A percentile compares a stretch with the other conserved stretches of the same genome.
phyloP scores from a whole-genome alignment of 2,797 vertebrate species.

The Chrysocyon brachyurus region DNA sequence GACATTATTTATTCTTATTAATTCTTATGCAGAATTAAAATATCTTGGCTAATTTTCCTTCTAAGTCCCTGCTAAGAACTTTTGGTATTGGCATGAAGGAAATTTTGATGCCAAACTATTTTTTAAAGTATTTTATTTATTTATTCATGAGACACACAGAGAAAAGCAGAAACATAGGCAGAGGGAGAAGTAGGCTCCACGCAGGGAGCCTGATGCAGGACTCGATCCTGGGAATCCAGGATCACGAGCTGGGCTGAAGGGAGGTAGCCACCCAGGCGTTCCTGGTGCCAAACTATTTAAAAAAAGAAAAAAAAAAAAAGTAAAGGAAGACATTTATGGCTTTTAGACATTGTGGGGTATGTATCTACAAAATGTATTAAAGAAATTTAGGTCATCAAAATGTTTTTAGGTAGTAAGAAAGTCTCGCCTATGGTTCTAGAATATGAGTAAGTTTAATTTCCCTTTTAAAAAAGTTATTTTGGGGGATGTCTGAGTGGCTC shows the following conservation, averaged over 20 bases:
- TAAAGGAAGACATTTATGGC: not conserved
- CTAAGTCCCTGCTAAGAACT: slow-evolving; percentile 34
- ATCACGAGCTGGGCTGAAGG: too few relatives aligned
- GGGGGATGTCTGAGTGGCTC: too few relatives aligned
- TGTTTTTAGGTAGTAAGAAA: not conserved
- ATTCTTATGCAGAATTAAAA: not conserved
- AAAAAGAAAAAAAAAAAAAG: not conserved
- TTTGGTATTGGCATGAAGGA: slow-evolving; percentile 23
- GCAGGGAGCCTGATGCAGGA: too few relatives aligned
- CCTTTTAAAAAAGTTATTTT: not conserved
- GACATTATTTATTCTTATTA: too few relatives aligned
- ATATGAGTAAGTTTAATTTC: slow-evolving; percentile 21
- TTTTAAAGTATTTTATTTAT: too few relatives aligned
- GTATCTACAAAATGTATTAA: not conserved
- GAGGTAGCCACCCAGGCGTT: too few relatives aligned
- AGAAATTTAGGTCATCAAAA: slow-evolving; percentile 21
- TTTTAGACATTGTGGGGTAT: slow-evolving; percentile 18
- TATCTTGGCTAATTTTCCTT: slow-evolving; percentile 29
- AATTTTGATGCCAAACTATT: not conserved
- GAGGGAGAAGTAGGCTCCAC: too few relatives aligned
- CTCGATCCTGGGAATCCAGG: too few relatives aligned
- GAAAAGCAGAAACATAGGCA: too few relatives aligned
- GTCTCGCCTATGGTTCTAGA: not conserved
- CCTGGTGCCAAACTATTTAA: not conserved
- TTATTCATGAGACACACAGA: too few relatives aligned